A percentile compares a stretch with the other conserved stretches of the same genome.
phyloP scores from a whole-genome alignment of 2,888 invertebrate genomes.

The Julus scanicus region DNA sequence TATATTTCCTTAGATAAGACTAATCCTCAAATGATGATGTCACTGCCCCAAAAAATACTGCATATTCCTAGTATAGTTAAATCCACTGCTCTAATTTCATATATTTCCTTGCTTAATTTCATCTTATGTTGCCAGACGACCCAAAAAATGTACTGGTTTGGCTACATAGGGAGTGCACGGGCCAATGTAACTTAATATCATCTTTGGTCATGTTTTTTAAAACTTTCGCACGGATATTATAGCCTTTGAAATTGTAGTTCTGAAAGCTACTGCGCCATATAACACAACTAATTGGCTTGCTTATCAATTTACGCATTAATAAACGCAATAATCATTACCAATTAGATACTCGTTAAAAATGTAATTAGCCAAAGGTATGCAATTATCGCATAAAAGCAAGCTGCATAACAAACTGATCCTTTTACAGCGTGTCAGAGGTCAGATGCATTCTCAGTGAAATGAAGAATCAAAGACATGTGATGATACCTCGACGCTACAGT shows the following conservation, averaged over 20 bases:
- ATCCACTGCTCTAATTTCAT: neutral
- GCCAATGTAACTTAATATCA: neutral
- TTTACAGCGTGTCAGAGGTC: neutral
- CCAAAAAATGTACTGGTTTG: neutral
- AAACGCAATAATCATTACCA: slow-evolving; percentile 2
- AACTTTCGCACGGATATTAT: neutral
- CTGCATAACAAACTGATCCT: neutral
- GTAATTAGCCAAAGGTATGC: neutral
- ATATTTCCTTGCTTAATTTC: neutral
- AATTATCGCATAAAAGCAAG: neutral
- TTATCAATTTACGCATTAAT: slow-evolving; percentile 9
- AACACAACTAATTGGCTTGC: neutral
- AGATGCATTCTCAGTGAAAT: neutral
- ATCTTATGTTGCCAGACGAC: neutral
- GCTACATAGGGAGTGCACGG: neutral
- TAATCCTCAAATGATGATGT: neutral
- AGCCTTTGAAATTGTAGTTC: neutral
- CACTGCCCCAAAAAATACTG: neutral
- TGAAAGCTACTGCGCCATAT: neutral
- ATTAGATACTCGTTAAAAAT: neutral
- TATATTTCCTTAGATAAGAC: too few relatives aligned
- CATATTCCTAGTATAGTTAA: neutral
- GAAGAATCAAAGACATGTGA: too few relatives aligned
- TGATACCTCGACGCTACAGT: too few relatives aligned
- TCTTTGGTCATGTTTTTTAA: neutral